phyloP scores from a whole-genome alignment of 2,888 invertebrate species.

The Diarsia dahlii region DNA sequence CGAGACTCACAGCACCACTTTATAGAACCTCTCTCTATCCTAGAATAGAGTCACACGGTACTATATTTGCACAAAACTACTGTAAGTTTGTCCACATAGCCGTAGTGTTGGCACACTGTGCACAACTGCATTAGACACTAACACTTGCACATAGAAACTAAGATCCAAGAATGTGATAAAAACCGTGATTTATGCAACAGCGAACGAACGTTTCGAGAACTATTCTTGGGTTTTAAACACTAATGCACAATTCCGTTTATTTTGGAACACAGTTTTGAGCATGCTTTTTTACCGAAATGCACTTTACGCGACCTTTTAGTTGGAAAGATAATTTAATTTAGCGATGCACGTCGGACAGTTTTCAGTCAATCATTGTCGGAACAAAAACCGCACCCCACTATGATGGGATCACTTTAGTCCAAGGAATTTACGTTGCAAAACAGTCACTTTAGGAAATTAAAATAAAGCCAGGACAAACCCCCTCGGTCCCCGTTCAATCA shows the following conservation, averaged over 20 bases:
- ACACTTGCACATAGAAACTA: slow-evolving; percentile 83
- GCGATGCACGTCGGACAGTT: slow-evolving; percentile 67
- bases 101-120: slow-evolving; percentile 84
- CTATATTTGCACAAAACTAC: slow-evolving; percentile 84
- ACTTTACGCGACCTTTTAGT: slow-evolving; percentile 63
- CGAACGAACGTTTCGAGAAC: slow-evolving; percentile 54
- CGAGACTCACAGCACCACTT: slow-evolving; percentile 77
- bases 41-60: slow-evolving; percentile 84
- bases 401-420: slow-evolving; percentile 76
- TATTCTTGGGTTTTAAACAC: slow-evolving; percentile 74
- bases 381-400: slow-evolving; percentile 76
- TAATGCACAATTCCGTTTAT: slow-evolving; percentile 61
- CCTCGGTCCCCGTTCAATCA: slow-evolving; percentile 90
- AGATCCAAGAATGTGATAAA: slow-evolving; percentile 80
- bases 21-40: slow-evolving; percentile 86
- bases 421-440: slow-evolving; percentile 86
- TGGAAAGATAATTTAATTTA: slow-evolving; percentile 56
- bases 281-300: slow-evolving; percentile 68
- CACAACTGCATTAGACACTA: slow-evolving; percentile 84
- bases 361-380: slow-evolving; percentile 71
- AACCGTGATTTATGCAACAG: slow-evolving; percentile 63
- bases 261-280: slow-evolving; percentile 67
- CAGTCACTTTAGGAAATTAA: slow-evolving; percentile 90
- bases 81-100: slow-evolving; percentile 85
- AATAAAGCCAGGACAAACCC: slow-evolving; percentile 86